Evolutionary conservation across 2,888 invertebrate species (phyloP), one percentile per base, ranked within the genome.

Genomic region (Andrena flavipes): DNA sequence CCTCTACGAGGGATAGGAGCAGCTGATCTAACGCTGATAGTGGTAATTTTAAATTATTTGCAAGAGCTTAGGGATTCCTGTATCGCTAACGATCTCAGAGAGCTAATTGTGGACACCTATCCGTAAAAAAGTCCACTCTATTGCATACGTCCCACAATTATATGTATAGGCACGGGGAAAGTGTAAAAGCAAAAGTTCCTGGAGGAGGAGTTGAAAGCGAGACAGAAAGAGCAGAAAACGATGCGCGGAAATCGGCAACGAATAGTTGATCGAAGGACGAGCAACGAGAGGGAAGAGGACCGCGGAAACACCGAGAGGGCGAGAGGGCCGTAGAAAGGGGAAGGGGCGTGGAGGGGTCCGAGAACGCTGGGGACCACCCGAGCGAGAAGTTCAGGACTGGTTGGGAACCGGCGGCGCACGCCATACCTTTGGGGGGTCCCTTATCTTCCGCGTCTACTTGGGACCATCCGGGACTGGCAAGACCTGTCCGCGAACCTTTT

Each of bases 391-490:
- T 89, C 89, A 89, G 90, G 91, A 91, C 89, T 91, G 91, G 92
- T 92, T 92, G 91, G 91, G 87, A 92, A 92, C 89, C 91, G 91
- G 89, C 89, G 93, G 93, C 92, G 93, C 93, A 91, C 91, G 89
- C 84, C 91, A 90, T 91, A 90, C 90, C 91, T 92, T 92, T 92
- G 92, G 93, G 93, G 92, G 93, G 93, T 92, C 92, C 85, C 93
- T 93, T 93, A 92, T 93, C 93, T 93, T 88, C 88, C 86, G 87
- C 88, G 90, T 85, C 84, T 86, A 80, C 79, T 78, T 64, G 60
- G 86, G 86, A 88, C 88, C 89, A 87, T 90, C 90, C 91, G 89
- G 90, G 89, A 91, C 89, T 87, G 87, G 85, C 90, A 85, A 87
- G 87, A 87, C 83, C 86, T 88, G 86, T 88, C 83, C 82, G 71